Base-by-base conservation (phyloP, 2,888 invertebrate genomes). In the Perithous albicinctus region DNA sequence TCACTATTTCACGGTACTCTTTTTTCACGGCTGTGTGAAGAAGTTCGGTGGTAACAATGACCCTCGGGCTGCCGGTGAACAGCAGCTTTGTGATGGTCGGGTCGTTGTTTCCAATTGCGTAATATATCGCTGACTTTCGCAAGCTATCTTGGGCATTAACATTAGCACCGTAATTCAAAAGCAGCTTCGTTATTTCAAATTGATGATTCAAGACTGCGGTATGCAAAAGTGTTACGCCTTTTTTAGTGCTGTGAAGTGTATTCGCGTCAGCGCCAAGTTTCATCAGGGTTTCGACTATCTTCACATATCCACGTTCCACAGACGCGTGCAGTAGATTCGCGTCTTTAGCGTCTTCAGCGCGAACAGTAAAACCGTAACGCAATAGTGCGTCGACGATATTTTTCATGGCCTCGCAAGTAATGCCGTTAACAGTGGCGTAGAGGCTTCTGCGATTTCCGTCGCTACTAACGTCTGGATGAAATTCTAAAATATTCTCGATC, bases 221-320 rank as follows among this genome's bases (percentile, higher is more conserved):
- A 29, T 80, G 80, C 10, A 80, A 35, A 26, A 66, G 64, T 12
- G 63, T 72, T 1, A 10, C 43, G 32, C 66, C 35, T 20, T 38
- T 29, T 15, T 26, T 26, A 2, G n/a, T 8, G 8, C 29, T n/a
- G 4, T 59, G 4, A 12, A n/a, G 23, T 0, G 10, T 12, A 38
- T 75, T 29, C 15, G 61, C 61, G 15, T 35, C 48, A 0, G 61
- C 63, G 0, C 66, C 66, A 20, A 48, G 46, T 10, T 15, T 59
- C 8, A 80, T 8, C 0, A 80, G 26, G 8, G 46, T 12, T 10
- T 80, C 48, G 10, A 76, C 32, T 1, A 77, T 23, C 6, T 67
- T 32, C 1, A 41, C 10, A 20, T 35, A 32, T 38, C 72, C 66
- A n/a, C 54, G 20, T 10, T 64, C 26, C 18, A 76, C 76, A 1